Evolutionary conservation across 1,140 invertebrate genomes (phyloP).

Genomic region (Bradynema listronoti): DNA sequence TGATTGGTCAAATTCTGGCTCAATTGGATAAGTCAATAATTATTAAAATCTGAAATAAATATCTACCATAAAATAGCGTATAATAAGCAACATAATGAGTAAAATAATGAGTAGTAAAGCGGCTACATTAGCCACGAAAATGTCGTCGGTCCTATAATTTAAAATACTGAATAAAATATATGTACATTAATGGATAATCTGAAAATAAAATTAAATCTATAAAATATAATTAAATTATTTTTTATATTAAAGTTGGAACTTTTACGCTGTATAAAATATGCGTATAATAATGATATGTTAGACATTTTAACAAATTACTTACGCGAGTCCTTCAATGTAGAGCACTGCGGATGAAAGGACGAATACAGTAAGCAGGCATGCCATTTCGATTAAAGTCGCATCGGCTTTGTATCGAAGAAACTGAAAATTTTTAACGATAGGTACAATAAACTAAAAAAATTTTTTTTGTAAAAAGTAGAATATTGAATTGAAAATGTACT

Average conservation of each 20-base stretch:
- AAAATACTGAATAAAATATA: too few relatives aligned
- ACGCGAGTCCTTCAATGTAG: constrained; percentile 25
- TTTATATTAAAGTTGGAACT: not conserved
- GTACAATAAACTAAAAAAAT: too few relatives aligned
- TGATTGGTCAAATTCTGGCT: not conserved
- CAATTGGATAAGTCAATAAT: not conserved
- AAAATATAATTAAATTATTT: not conserved
- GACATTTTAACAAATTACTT: not conserved
- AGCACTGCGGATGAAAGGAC: constrained; percentile 30
- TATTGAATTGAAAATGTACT: constrained; percentile 6
- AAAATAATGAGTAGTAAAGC: constrained; percentile 22
- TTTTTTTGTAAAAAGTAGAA: not conserved
- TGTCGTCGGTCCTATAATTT: constrained; percentile 3
- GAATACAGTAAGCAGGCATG: constrained; percentile 35
- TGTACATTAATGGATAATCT: too few relatives aligned
- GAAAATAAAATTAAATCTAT: not conserved
- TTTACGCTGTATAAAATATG: too few relatives aligned
- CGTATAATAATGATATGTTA: too few relatives aligned
- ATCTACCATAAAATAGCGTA: constrained; percentile 21
- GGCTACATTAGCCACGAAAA: constrained; percentile 17
- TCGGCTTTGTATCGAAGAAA: constrained; percentile 48
- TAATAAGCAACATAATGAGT: constrained; percentile 24
- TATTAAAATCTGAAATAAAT: too few relatives aligned
- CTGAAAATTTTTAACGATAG: constrained; percentile 21
- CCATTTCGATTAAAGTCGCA: constrained; percentile 36